These are phyloP conservation scores for Indri indri DNA, from an alignment of 2,113 vertebrate genomes.

Conservation along the genomic window DNA sequence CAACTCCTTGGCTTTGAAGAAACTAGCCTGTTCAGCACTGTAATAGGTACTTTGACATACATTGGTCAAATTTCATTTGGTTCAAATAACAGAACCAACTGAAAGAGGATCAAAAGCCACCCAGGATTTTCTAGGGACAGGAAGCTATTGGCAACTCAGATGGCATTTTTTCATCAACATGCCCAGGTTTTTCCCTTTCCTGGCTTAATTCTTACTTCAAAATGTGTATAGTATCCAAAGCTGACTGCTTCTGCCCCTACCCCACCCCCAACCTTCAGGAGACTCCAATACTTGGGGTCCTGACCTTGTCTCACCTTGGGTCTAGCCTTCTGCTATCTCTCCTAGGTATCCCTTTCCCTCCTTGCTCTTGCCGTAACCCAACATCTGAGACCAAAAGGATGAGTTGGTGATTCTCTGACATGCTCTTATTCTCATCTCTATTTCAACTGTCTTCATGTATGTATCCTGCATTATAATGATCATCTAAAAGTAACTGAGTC, in stretches of 20 bases:
- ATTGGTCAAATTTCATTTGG: neutral
- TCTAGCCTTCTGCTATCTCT: neutral
- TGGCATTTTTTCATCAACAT: neutral
- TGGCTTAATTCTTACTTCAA: slow-evolving; percentile 26
- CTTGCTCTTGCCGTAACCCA: neutral
- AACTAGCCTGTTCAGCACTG: slow-evolving; percentile 15
- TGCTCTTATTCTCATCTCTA: neutral
- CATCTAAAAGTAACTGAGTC: slow-evolving; percentile 61
- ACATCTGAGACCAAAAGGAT: slow-evolving; percentile 21
- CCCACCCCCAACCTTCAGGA: neutral
- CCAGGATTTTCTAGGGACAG: neutral
- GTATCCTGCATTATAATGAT: slow-evolving; percentile 22
- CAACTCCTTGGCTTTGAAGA: slow-evolving; percentile 40
- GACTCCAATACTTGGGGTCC: neutral
- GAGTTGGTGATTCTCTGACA: neutral
- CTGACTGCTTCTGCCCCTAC: neutral
- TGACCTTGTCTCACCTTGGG: neutral
- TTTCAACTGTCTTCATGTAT: slow-evolving; percentile 27
- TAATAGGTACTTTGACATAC: neutral
- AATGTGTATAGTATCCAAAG: neutral
- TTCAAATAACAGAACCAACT: slow-evolving; percentile 42
- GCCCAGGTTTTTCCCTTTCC: neutral
- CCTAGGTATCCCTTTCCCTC: neutral
- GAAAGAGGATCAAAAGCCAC: neutral
- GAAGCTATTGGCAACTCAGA: slow-evolving; percentile 19